Evolutionary conservation across 2,888 invertebrate species (phyloP).

Genomic region (Crematogaster levior): DNA sequence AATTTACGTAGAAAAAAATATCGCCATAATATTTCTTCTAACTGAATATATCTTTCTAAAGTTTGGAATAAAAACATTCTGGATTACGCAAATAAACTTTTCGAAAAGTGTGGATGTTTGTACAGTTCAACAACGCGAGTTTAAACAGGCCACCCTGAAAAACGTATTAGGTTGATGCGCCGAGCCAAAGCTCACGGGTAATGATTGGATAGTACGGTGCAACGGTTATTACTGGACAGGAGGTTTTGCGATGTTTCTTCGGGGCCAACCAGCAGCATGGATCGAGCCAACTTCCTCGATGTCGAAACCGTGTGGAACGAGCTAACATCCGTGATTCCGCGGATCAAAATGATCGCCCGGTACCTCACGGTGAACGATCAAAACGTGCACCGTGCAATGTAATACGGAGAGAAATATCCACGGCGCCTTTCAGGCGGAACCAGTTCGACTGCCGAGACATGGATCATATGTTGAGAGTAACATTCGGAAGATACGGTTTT

Average conservation of each 20-base stretch:
- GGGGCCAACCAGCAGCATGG: constrained; percentile 53
- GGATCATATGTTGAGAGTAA: constrained; percentile 17
- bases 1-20: background rate
- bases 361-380: constrained; percentile 50
- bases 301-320: constrained; percentile 66
- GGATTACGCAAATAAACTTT: background rate
- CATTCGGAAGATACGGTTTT: constrained; percentile 13
- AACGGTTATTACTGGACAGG: constrained; percentile 73
- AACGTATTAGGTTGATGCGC: constrained; percentile 77
- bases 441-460: constrained; percentile 18
- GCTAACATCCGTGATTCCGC: constrained; percentile 67
- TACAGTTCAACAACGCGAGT: background rate
- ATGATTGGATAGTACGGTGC: constrained; percentile 71
- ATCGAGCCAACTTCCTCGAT: constrained; percentile 55
- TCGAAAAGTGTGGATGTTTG: background rate
- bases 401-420: constrained; percentile 38
- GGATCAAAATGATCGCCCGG: constrained; percentile 53
- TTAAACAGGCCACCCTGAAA: constrained; percentile 78
- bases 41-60: too few species aligned
- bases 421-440: constrained; percentile 38
- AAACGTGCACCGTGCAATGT: constrained; percentile 38
- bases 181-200: constrained; percentile 69
- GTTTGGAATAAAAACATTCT: background rate
- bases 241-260: constrained; percentile 72
- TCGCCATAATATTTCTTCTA: background rate